These are phyloP conservation scores for Anser cygnoides DNA, from an alignment of 2,113 vertebrate species.

Conservation along the genomic window DNA sequence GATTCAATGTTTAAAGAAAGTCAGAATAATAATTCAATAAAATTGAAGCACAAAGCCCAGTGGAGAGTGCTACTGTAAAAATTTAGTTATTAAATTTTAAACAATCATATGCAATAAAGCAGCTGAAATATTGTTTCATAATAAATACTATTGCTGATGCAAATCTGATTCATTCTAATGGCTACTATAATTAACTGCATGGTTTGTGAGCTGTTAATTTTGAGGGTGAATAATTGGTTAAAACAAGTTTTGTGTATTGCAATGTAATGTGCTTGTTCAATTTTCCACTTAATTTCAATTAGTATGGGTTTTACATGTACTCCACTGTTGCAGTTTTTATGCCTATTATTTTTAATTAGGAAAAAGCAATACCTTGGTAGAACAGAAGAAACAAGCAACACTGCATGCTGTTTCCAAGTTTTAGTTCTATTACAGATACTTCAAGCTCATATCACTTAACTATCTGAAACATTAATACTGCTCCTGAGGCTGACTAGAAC, in stretches of 20 bases:
- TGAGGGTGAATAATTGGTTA: conserved; percentile 48
- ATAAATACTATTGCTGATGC: conserved; percentile 16
- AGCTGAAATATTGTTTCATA: conserved; percentile 16
- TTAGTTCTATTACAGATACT: not conserved
- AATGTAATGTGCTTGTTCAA: conserved; percentile 45
- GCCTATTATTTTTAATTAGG: conserved; percentile 69
- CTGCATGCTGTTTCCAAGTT: not conserved
- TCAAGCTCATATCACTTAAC: not conserved
- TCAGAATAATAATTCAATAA: conserved; percentile 1
- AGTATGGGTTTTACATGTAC: conserved; percentile 9
- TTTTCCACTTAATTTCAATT: conserved; percentile 72
- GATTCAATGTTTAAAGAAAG: conserved; percentile 8
- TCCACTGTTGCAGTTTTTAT: conserved; percentile 38
- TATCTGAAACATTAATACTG: not conserved
- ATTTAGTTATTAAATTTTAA: conserved; percentile 22
- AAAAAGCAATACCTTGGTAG: conserved; percentile 33
- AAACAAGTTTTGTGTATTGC: conserved; percentile 35
- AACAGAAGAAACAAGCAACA: not conserved
- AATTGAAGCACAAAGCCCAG: not conserved
- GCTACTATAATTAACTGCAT: conserved; percentile 35
- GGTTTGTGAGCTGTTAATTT: conserved; percentile 51
- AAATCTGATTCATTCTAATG: conserved; percentile 49
- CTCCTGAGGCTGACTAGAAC: not conserved
- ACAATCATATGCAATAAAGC: not conserved
- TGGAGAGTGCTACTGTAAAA: not conserved